Evolutionary conservation across 2,797 vertebrate genomes (phyloP).

Genomic region (Gadopsis bispinosus): DNA sequence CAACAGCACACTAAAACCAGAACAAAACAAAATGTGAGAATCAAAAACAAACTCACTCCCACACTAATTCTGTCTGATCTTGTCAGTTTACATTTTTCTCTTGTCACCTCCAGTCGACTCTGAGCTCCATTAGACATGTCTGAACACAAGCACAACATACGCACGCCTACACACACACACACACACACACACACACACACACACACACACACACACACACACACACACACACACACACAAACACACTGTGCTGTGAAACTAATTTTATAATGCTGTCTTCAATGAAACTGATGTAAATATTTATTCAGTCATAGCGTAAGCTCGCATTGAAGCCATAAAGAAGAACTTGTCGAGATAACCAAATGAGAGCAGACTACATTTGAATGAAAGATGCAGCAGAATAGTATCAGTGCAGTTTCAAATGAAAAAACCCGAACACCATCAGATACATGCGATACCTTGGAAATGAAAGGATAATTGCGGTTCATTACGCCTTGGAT

Average conservation of each 20-base stretch:
- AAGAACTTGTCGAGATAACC: neutral
- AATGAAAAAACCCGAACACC: neutral
- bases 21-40: constrained; percentile 23
- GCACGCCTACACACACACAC: constrained; percentile 15
- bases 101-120: constrained; percentile 22
- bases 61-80: constrained; percentile 44
- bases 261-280: neutral
- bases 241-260: neutral
- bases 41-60: constrained; percentile 22
- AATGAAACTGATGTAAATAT: constrained; percentile 5
- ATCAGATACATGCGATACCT: neutral
- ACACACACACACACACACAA: constrained; percentile 3
- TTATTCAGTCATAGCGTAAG: neutral
- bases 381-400: neutral
- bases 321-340: neutral
- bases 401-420: neutral
- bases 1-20: constrained; percentile 2
- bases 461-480: neutral
- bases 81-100: constrained; percentile 65
- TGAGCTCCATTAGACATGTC: constrained; percentile 54
- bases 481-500: neutral
- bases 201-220: neutral
- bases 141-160: constrained; percentile 33
- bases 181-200: constrained; percentile 12
- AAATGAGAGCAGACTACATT: neutral